Evolutionary conservation across 2,888 invertebrate genomes (phyloP), one percentile per base, ranked within the genome.

Genomic region (Nomada lathburiana): DNA sequence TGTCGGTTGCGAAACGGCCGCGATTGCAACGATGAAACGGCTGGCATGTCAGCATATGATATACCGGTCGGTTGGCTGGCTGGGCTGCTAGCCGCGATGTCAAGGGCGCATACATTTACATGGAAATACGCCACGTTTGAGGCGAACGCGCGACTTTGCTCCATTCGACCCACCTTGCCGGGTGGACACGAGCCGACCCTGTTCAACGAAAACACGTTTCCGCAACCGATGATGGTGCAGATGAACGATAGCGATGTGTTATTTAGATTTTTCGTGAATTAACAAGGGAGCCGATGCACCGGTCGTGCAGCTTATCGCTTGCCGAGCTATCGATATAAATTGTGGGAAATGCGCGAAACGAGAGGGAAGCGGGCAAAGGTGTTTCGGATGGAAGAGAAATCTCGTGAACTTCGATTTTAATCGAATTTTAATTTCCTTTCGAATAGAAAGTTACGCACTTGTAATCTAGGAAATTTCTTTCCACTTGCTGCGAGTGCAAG

Each of bases 51-150:
- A 80, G 81, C 76, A 63, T 78, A 86, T 78, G 86, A 88, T 86
- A 84, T 81, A 86, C 82, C 83, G 79, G 82, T 79, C 77, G 79
- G 75, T 70, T 53, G 84, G 65, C 64, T 62, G 55, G 72, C 64
- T 47, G 62, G 73, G 70, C 85, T 75, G 70, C 82, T 76, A 80
- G 82, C 85, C 83, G 87, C 74, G 90, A 90, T 91, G 91, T 91
- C 91, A 91, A 90, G 90, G 90, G 88, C 90, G 90, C 85, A 87
- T 90, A 86, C 86, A 89, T 89, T 91, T 89, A 87, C 90, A 89
- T 88, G 82, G 85, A 86, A 85, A 86, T 86, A 86, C 68, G 42
- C 36, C 75, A 69, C 60, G 78, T 60, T 52, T 55, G 79, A 57
- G 55, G 59, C 67, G 63, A 77, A 68, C 71, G 73, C 50, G 75